phyloP scores from a whole-genome alignment of 1,140 invertebrate species.

The Schlechtendalia chinensis region DNA sequence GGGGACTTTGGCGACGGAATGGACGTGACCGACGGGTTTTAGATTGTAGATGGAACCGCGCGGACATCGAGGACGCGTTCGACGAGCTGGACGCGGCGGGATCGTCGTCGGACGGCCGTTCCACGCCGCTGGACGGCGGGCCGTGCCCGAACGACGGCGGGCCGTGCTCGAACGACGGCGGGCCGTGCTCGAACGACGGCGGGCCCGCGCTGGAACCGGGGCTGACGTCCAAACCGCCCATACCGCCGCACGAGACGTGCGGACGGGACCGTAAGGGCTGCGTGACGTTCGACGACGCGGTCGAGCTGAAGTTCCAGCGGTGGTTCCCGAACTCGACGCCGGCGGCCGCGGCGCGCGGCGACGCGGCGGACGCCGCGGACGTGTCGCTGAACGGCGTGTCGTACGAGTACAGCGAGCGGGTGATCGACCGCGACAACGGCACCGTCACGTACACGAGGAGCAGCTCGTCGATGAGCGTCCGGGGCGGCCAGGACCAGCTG shows the following conservation, averaged over 20 bases:
- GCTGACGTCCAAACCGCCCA: constrained; percentile 52
- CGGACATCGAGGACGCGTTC: neutral
- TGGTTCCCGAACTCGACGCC: constrained; percentile 54
- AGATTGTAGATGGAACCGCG: neutral
- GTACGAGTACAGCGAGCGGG: neutral
- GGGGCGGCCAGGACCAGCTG: constrained; percentile 3
- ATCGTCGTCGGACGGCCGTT: neutral
- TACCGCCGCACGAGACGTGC: constrained; percentile 50
- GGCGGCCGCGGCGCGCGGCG: neutral
- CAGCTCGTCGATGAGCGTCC: constrained; percentile 19
- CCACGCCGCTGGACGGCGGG: neutral
- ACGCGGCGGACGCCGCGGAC: neutral
- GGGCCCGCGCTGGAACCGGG: constrained; percentile 51
- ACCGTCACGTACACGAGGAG: constrained; percentile 1
- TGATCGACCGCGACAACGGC: neutral
- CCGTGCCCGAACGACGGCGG: no score
- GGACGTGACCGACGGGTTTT: no score
- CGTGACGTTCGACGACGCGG: constrained; percentile 53
- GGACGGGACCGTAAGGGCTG: neutral
- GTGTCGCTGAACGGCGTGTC: neutral
- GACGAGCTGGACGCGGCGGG: constrained; percentile 12
- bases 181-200: neutral
- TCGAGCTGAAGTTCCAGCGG: constrained; percentile 54
- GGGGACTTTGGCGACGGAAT: no score
- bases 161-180: no score